These are phyloP conservation scores for Drosophila greeni DNA, from an alignment of 2,888 invertebrate genomes.

Conservation along the genomic window DNA sequence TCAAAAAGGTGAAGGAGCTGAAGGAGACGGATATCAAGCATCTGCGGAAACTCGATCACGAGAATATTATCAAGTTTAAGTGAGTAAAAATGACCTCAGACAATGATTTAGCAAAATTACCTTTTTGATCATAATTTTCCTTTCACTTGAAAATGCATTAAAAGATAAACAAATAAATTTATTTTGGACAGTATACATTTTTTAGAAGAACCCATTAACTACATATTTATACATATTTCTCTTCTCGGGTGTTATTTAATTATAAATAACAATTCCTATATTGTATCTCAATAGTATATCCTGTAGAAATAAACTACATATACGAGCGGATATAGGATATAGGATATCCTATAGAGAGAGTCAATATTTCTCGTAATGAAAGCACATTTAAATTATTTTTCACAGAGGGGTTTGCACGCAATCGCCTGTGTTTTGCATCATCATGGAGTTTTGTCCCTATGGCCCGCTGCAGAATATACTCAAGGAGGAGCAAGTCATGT, in stretches of 20 bases:
- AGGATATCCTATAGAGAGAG: not conserved
- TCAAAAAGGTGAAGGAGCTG: constrained; percentile 95
- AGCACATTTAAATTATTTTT: constrained; percentile 51
- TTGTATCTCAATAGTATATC: too few relatives aligned
- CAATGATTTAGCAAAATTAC: too few relatives aligned
- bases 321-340: not conserved
- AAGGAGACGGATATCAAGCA: constrained; percentile 96
- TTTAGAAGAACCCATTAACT: too few relatives aligned
- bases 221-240: too few relatives aligned
- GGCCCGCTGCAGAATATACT: constrained; percentile 96
- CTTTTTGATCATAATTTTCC: too few relatives aligned
- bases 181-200: too few relatives aligned
- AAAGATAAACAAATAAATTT: too few relatives aligned
- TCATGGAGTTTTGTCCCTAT: constrained; percentile 99
- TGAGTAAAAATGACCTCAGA: too few relatives aligned
- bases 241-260: too few relatives aligned
- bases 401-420: constrained; percentile 94
- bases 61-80: constrained; percentile 91
- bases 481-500: constrained; percentile 88
- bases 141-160: too few relatives aligned
- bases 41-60: constrained; percentile 93
- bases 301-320: not conserved
- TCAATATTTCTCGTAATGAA: not conserved
- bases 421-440: constrained; percentile 93
- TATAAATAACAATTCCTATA: not conserved